Evolutionary conservation across 2,797 vertebrate genomes (phyloP), one percentile per base, ranked within the genome.

Genomic region (Knipowitschia caucasica): DNA sequence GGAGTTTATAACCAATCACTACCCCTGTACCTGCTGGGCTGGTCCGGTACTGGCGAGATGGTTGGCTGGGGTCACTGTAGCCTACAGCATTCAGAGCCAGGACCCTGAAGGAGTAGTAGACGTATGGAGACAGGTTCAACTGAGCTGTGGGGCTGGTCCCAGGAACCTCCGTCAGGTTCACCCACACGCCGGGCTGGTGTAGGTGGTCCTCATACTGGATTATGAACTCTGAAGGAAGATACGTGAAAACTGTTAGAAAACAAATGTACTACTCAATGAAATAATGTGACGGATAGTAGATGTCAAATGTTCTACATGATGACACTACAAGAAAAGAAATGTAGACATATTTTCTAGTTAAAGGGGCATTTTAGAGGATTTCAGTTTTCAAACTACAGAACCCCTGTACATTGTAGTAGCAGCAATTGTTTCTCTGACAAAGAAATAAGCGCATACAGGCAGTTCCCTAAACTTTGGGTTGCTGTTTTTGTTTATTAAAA

Each of bases 21-120:
- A 39, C 2, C 1, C 3, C 11, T 27, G 27, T 88, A 98, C 96
- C 92, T 85, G 95, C 90, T 21, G 94, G 89, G 82, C 90, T 95
- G 51, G 96, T 99, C 46, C 93, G 81, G 82, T 96, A 98, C 58
- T 93, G 92, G 26, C 84, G 85, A 0, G 96, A 98, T 0, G 90
- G 56, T 45, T 79, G 64, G 23, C 96, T 98, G 0, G 94, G 93
- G 11, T 82, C 53, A 62, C 96, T 97, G 50, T 71, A 83, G 57
- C 95, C 94, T 0, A 98, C 88, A 0, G 56, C 64, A 65, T 99
- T 99, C 55, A 83, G 57, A 1, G 95, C 94, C 75, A 92, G 84
- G n/a, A 98, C 94, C 33, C 94, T 90, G 75, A 99, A 99, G 0
- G 92, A 89, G 76, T 99, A 99, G 86, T 92, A 94, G 38, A 95